These are phyloP conservation scores for Eilema griseolum DNA, from an alignment of 2,888 invertebrate species.

Conservation along the genomic window DNA sequence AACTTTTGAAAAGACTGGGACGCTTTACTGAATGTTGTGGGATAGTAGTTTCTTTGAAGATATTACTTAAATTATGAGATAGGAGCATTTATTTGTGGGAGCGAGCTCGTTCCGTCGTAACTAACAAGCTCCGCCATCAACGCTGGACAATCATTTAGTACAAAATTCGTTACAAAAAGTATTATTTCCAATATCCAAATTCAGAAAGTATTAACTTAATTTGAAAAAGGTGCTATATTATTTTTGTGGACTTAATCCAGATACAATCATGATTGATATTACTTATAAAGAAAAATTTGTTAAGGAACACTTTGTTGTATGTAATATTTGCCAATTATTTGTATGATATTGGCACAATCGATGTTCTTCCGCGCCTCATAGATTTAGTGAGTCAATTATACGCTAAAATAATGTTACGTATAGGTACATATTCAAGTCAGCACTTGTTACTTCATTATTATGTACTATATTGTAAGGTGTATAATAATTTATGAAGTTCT, in stretches of 20 bases:
- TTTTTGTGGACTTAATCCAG: conserved; percentile 63
- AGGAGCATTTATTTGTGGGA: conserved; percentile 83
- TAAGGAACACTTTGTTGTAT: conserved; percentile 46
- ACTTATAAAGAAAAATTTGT: conserved; percentile 41
- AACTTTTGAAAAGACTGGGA: conserved; percentile 87
- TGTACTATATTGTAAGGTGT: conserved; percentile 46
- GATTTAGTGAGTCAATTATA: conserved; percentile 70
- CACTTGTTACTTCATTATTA: conserved; percentile 56
- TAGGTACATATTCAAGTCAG: conserved; percentile 55
- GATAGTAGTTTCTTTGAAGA: conserved; percentile 85
- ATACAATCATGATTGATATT: conserved; percentile 63
- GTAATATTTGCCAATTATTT: conserved; percentile 47
- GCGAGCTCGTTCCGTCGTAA: conserved; percentile 64
- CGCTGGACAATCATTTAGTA: conserved; percentile 79
- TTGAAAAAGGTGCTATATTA: conserved; percentile 74
- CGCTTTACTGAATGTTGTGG: conserved; percentile 87
- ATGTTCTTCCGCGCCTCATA: conserved; percentile 79
- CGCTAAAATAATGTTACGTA: conserved; percentile 52
- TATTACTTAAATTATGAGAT: conserved; percentile 86
- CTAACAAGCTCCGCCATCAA: conserved; percentile 69
- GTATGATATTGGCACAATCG: conserved; percentile 70
- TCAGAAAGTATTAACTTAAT: conserved; percentile 82
- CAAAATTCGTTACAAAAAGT: conserved; percentile 83
- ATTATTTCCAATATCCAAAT: conserved; percentile 84
- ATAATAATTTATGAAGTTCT: conserved; percentile 38